These are phyloP conservation scores for Monomorium pharaonis DNA, from an alignment of 1,140 invertebrate genomes.

Conservation along the genomic window DNA sequence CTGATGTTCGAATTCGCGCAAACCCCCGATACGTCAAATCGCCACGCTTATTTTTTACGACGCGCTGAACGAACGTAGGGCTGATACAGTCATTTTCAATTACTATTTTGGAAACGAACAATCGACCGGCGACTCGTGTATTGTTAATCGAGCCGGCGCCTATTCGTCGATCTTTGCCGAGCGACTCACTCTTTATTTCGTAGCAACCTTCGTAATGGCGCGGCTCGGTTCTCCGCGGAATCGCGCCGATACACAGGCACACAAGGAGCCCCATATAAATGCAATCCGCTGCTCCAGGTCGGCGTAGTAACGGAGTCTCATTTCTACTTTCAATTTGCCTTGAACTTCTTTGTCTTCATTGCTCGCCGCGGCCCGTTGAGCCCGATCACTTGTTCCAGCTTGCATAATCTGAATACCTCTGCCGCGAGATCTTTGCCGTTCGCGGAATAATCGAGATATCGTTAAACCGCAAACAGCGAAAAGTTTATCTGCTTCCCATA, in stretches of 20 bases:
- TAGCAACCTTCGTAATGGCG: background rate
- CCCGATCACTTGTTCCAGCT: conserved; percentile 53
- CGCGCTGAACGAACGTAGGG: background rate
- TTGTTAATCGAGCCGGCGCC: background rate
- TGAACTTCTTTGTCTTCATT: conserved; percentile 64
- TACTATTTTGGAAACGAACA: background rate
- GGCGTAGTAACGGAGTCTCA: conserved; percentile 52
- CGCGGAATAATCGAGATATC: conserved; percentile 43
- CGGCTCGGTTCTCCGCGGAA: conserved; percentile 3
- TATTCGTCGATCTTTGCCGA: background rate
- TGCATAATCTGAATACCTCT: conserved; percentile 52
- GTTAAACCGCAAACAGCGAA: conserved; percentile 3
- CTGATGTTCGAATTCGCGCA: background rate
- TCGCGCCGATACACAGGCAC: background rate
- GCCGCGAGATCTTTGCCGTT: conserved; percentile 31
- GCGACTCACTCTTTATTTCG: background rate
- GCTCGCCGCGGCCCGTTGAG: conserved; percentile 26
- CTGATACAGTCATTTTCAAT: background rate
- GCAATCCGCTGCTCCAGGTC: background rate
- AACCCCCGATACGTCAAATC: background rate
- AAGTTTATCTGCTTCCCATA: conserved; percentile 52
- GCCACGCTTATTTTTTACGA: background rate
- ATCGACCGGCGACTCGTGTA: background rate
- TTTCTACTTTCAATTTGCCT: conserved; percentile 68
- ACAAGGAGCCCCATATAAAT: conserved; percentile 20